Base-by-base conservation (phyloP, 2,113 vertebrate genomes). In the Pseudorectes ferrugineus region DNA sequence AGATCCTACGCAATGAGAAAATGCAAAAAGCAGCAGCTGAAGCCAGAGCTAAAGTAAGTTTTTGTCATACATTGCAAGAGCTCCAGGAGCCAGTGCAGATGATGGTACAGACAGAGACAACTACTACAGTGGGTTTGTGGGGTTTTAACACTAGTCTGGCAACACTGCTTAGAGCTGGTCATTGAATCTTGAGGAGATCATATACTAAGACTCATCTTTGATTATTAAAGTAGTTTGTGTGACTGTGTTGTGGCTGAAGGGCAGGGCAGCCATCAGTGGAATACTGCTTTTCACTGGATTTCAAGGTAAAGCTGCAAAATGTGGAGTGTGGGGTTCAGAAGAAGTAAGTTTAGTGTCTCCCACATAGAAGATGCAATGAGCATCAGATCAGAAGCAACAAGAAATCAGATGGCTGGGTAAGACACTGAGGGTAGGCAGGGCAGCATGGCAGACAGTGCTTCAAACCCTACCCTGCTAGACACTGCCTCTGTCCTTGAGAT, bases 11-110 rank as follows among this genome's bases (percentile, higher is more conserved):
- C 52, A 96, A 98, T 8, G 98, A 98, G 91, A 97, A 95, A 94
- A 97, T 98, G 71, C 95, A 96, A 36, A 95, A 96, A 81, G 68
- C 77, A 92, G 97, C 98, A 63, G 89, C 88, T 11, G 95, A 98
- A 94, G 97, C 98, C 63, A 98, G 82, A 96, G 94, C 97, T 46
- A 97, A 62, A 97, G 99, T 99, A 97, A 96, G 96, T 79, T 66
- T 91, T 61, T 54, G 22, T 70, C 59, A 24, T 24, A 31, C 0
- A 0, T 2, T 49, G 55, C 11, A 38, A 46, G 49, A 68, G 87
- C 66, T 51, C 28, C 48, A 74, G 29, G 59, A 31, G 49, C 5
- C 67, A 72, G 11, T 25, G 33, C 15, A 58, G 46, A 14, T 8
- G 26, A 38, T 12, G 45, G 57, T 14, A 24, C 3, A 33, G 17